Base-by-base conservation (phyloP, 2,888 invertebrate species). In the Drosophila monieri region DNA sequence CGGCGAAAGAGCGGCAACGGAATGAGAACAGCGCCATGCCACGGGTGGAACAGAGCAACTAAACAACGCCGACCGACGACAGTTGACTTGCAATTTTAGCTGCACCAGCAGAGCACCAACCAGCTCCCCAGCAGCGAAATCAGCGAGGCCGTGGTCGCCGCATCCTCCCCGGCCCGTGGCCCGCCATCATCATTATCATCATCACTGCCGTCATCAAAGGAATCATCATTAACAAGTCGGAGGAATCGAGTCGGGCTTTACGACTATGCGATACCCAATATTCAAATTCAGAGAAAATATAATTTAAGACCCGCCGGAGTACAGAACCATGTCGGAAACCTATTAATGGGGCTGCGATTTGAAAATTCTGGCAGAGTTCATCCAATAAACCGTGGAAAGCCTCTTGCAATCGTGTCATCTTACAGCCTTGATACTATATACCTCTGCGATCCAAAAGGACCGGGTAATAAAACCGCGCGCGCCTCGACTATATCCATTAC, bases 61-160 rank as follows among this genome's bases (percentile, higher is more conserved):
- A 81, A 80, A 73, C 81, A 81, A 81, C 79, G 68, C 69, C 37
- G 53, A 73, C 65, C 81, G 85, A 83, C 85, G 81, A 85, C 81
- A 81, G 81, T 81, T 79, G 81, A 85, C 81, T 81, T 85, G 79
- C 81, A 84, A 79, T 78, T 80, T 78, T 65, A 66, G 80, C 59
- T 57, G 71, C 73, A 49, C 64, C 62, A 51, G 64, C 59, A 47
- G 65, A 35, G 48, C 76, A 68, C 32, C 21, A 23, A 68, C 32
- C 21, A 23, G 15, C 37, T 30, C 41, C 51, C 48, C 46, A 47
- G 55, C 69, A 53, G 53, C 58, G 71, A 68, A 68, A 69, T 68
- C 67, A 57, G 52, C 67, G 57, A 57, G 47, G 37, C 68, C 52
- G 55, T 60, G 67, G 57, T 47, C 56, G 65, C 51, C 18, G 18